Conservation (phyloP, 2,113 vertebrate genomes). For the Rhombomys opimus region DNA sequence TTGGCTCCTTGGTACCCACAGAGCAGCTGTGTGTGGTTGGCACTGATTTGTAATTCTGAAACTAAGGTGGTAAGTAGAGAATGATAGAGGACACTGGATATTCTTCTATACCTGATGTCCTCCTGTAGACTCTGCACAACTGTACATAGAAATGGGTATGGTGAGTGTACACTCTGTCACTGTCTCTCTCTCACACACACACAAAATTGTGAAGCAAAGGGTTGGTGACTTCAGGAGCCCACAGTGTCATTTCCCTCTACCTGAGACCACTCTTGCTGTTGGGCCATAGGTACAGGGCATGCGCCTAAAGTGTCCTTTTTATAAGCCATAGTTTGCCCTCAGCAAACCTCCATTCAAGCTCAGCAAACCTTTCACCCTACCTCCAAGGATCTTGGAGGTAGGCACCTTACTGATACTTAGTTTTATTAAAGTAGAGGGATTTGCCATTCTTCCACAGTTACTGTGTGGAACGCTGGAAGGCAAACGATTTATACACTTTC, state of each 20-base stretch:
- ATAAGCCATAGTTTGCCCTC: not conserved
- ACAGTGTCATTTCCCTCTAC: not conserved
- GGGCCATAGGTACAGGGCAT: not conserved
- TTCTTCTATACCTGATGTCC: not conserved
- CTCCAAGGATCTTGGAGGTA: too few relatives aligned
- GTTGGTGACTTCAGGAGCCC: not conserved
- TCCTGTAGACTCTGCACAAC: not conserved
- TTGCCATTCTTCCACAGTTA: not conserved
- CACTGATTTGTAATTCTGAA: not conserved
- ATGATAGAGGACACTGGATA: not conserved
- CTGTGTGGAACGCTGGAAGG: constrained; percentile 17
- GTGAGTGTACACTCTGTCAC: not conserved
- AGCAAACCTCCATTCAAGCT: constrained; percentile 38
- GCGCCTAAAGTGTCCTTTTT: not conserved
- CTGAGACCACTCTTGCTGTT: not conserved
- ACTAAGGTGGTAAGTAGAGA: not conserved
- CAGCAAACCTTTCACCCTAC: not conserved
- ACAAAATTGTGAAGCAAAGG: not conserved
- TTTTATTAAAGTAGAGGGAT: constrained; percentile 29
- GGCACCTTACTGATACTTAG: constrained; percentile 55
- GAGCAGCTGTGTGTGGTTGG: not conserved
- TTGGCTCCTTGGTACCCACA: not conserved
- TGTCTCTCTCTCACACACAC: not conserved
- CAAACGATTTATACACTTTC: constrained; percentile 66
- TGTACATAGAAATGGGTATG: not conserved